phyloP scores from a whole-genome alignment of 2,888 invertebrate species.

The Pheosia tremula region DNA sequence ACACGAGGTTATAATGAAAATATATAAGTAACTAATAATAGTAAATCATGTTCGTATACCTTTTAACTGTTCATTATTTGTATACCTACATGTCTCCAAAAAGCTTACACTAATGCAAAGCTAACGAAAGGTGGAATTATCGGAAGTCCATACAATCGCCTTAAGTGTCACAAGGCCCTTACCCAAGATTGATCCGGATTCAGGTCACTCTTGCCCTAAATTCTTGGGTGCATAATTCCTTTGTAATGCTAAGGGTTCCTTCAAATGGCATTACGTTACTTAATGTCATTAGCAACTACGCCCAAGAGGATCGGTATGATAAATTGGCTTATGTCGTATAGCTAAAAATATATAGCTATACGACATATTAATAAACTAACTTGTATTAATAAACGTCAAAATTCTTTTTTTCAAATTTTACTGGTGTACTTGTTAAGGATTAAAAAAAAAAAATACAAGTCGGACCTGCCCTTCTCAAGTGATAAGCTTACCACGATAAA shows the following conservation, averaged over 20 bases:
- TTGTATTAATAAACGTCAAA: too few relatives aligned
- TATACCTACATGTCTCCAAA: not conserved
- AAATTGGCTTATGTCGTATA: not conserved
- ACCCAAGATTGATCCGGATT: not conserved
- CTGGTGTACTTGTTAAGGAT: too few relatives aligned
- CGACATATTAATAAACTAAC: too few relatives aligned
- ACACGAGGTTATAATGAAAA: too few relatives aligned
- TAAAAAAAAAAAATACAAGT: too few relatives aligned
- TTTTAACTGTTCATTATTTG: too few relatives aligned
- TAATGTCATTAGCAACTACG: constrained; percentile 1
- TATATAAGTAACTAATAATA: too few relatives aligned
- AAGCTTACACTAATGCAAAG: not conserved
- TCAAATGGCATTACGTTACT: constrained; percentile 4
- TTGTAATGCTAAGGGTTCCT: constrained; percentile 1
- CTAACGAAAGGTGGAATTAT: constrained; percentile 4
- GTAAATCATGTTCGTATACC: too few relatives aligned
- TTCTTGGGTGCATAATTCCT: constrained; percentile 3
- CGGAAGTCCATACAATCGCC: constrained; percentile 4
- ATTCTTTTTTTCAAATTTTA: too few relatives aligned
- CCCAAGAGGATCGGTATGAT: not conserved
- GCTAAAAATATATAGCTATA: too few relatives aligned
- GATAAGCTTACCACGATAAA: too few relatives aligned
- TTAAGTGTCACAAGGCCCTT: constrained; percentile 4
- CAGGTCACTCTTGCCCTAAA: not conserved
- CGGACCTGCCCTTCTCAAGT: too few relatives aligned